Evolutionary conservation across 2,113 vertebrate genomes (phyloP), one percentile per base, ranked within the genome.

Genomic region (Calyptommatus sinebrachiatus): DNA sequence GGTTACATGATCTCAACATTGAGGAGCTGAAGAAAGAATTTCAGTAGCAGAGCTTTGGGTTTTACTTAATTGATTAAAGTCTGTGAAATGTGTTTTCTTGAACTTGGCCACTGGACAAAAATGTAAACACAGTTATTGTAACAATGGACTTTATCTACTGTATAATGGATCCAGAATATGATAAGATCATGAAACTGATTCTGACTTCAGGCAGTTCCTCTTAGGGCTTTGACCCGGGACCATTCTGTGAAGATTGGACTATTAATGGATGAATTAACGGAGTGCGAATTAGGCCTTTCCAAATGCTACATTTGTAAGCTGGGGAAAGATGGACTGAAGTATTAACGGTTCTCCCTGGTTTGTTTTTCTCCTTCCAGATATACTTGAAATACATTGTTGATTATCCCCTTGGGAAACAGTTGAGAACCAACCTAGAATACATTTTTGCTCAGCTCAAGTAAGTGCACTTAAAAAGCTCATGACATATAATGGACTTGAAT

Each of bases 371-470:
- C 84, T 86, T 76, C 7, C 90, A 99, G 98, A 97, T 99, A 88
- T 99, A 97, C 82, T 88, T 98, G 78, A 99, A 97, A 85, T 99
- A 99, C n/a, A 93, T 99, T 86, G 93, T 99, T 91, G 98, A 99
- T 87, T 99, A 99, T 90, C 98, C 98, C 0, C 94, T 99, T 81
- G 98, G 97, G 53, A 96, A 93, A 66, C 97, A 96, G 88, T 89
- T 99, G 86, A 95, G 88, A 82, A 45, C 79, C 1, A 97, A 98
- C 89, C 85, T 99, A 92, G 96, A 99, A 82, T 99, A 98, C 68
- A 89, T 99, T 61, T 95, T 99, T 0, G 95, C 97, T 14, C 98
- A 99, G 80, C 94, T 99, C 35, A 94, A 86, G 97, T 97, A 90
- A 92, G 95, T 90, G 74, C 67, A 28, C 84, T 61, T 28, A 53